These are phyloP conservation scores for Nerophis lumbriciformis DNA, from an alignment of 2,113 vertebrate species.

Conservation along the genomic window DNA sequence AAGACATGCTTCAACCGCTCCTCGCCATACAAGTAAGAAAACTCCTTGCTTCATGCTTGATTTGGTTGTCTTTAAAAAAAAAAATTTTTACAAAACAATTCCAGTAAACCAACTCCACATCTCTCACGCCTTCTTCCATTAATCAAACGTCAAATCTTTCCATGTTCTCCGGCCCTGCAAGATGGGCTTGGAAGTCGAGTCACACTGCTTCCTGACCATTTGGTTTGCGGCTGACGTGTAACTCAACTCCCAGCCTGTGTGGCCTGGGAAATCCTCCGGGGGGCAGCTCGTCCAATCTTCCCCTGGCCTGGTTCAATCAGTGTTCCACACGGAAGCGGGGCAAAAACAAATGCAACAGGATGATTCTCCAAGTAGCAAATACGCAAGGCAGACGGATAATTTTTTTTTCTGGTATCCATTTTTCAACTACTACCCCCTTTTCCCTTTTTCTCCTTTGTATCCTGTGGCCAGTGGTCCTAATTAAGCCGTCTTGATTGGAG, in stretches of 20 bases:
- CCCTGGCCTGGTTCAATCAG: conserved; percentile 60
- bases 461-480: conserved; percentile 34
- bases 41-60: conserved; percentile 16
- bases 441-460: conserved; percentile 26
- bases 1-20: conserved; percentile 95
- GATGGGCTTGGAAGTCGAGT: conserved; percentile 41
- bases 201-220: conserved; percentile 56
- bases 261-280: conserved; percentile 56
- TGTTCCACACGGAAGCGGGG: conserved; percentile 48
- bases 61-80: conserved; percentile 12
- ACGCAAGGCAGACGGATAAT: conserved; percentile 27
- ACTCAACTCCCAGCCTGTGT: conserved; percentile 60
- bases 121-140: conserved; percentile 24
- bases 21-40: conserved; percentile 88
- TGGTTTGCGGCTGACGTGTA: conserved; percentile 48
- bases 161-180: conserved; percentile 27
- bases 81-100: conserved; percentile 34
- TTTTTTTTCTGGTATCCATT: conserved; percentile 31
- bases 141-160: conserved; percentile 51
- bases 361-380: conserved; percentile 41
- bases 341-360: conserved; percentile 48
- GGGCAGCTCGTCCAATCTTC: conserved; percentile 56
- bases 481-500: conserved; percentile 47
- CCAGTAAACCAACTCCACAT: conserved; percentile 28
- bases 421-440: conserved; percentile 36